Evolutionary conservation across 53 echinoderm and acorn worm genomes (phyloP).

Genomic region (Echinarachnius parma): DNA sequence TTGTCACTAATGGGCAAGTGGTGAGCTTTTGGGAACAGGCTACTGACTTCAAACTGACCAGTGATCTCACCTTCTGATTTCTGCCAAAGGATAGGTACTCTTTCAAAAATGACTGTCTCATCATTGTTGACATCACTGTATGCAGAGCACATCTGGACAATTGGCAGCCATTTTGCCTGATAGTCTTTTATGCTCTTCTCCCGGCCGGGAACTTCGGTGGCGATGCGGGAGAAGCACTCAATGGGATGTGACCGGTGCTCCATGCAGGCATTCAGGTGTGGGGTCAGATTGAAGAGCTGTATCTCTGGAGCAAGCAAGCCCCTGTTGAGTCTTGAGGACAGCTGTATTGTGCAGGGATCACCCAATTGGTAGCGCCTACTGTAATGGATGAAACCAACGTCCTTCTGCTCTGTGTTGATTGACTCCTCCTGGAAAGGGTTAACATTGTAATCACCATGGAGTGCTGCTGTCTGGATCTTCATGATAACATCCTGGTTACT

Average conservation of each 20-base stretch:
- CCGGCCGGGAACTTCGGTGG: slow-evolving; percentile 24
- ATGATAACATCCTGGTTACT: too few species aligned
- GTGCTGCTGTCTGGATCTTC: too few species aligned
- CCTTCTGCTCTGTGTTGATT: background rate
- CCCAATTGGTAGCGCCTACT: slow-evolving; percentile 47
- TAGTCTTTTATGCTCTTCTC: slow-evolving; percentile 46
- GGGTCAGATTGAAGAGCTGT: slow-evolving; percentile 72
- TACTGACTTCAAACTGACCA: slow-evolving; percentile 27
- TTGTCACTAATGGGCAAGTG: slow-evolving; percentile 28
- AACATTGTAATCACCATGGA: too few species aligned
- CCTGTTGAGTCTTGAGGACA: slow-evolving; percentile 45
- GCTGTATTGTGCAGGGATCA: slow-evolving; percentile 64
- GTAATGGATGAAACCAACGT: slow-evolving; percentile 29
- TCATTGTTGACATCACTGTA: slow-evolving; percentile 69
- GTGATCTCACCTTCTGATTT: background rate
- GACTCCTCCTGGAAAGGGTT: too few species aligned
- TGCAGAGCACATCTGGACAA: slow-evolving; percentile 65
- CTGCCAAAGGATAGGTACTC: slow-evolving; percentile 60
- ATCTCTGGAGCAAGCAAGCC: slow-evolving; percentile 64
- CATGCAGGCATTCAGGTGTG: slow-evolving; percentile 57
- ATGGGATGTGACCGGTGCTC: slow-evolving; percentile 75
- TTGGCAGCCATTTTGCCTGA: slow-evolving; percentile 57
- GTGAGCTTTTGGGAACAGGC: slow-evolving; percentile 17
- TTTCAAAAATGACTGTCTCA: slow-evolving; percentile 63
- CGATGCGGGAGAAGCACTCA: slow-evolving; percentile 60